A percentile compares a stretch with the other conserved stretches of the same genome.
phyloP scores from a whole-genome alignment of 2,888 invertebrate species.

The Eurois occulta region DNA sequence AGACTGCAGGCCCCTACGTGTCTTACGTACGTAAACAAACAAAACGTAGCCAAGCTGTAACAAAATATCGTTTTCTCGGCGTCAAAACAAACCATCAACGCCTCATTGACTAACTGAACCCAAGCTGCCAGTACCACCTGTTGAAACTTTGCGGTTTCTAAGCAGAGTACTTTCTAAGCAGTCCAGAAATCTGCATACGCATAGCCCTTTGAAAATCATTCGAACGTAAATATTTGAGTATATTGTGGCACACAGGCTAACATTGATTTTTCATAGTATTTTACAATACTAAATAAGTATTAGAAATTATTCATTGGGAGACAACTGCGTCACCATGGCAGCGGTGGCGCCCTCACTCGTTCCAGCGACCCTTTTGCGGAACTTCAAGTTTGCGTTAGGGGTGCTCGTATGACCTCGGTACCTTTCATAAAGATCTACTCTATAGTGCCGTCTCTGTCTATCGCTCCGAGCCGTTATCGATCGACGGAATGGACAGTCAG shows the following conservation, averaged over 20 bases:
- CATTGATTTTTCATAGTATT: no score
- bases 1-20: no score
- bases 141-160: background rate
- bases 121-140: background rate
- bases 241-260: background rate
- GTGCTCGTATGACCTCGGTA: background rate
- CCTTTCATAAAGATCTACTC: background rate
- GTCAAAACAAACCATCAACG: background rate
- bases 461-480: conserved; percentile 1
- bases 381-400: background rate
- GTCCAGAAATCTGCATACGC: background rate
- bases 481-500: background rate
- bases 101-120: background rate
- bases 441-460: conserved; percentile 6
- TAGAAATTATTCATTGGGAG: background rate
- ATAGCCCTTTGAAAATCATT: background rate
- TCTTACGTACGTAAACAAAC: background rate
- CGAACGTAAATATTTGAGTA: background rate
- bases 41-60: background rate
- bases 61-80: background rate
- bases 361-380: background rate
- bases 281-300: background rate
- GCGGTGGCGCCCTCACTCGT: background rate
- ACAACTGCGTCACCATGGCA: background rate
- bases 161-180: background rate